A percentile compares a stretch with the other conserved stretches of the same genome.
Evolutionary conservation across 2,888 invertebrate genomes (phyloP).

Genomic region (Lasioglossum calceatum): DNA sequence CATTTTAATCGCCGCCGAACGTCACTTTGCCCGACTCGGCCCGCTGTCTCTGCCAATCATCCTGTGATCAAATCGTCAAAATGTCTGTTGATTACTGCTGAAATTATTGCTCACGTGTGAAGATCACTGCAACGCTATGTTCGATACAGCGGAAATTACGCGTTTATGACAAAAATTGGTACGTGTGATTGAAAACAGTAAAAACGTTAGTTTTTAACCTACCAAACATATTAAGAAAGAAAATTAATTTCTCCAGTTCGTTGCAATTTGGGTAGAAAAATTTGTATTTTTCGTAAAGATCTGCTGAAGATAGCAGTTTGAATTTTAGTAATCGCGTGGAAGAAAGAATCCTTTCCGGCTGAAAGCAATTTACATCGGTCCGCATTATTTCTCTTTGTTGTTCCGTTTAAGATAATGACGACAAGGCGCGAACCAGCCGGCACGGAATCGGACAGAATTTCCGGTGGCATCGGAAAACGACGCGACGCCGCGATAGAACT

Average conservation of each 20-base stretch:
- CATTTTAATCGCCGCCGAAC: background rate
- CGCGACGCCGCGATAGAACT: slow-evolving; percentile 37
- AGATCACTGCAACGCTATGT: too few species aligned
- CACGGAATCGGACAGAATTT: slow-evolving; percentile 47
- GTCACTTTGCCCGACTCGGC: background rate
- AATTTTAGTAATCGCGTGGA: background rate
- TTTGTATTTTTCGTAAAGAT: too few species aligned
- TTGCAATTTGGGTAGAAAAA: too few species aligned
- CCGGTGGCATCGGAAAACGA: slow-evolving; percentile 28
- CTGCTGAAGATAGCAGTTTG: too few species aligned
- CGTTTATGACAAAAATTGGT: too few species aligned
- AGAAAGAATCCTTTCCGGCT: background rate
- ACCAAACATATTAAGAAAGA: background rate
- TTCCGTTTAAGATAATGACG: background rate
- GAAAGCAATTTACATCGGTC: background rate
- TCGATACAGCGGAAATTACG: background rate
- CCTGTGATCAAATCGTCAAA: background rate
- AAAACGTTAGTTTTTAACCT: too few species aligned
- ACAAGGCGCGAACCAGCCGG: slow-evolving; percentile 4
- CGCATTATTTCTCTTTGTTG: background rate
- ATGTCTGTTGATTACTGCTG: too few species aligned
- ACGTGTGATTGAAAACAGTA: too few species aligned
- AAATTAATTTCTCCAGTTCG: background rate
- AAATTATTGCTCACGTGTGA: too few species aligned
- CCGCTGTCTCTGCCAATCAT: background rate